Evolutionary conservation across 2,797 vertebrate species (phyloP).

Genomic region (Enteromius paludinosus): DNA sequence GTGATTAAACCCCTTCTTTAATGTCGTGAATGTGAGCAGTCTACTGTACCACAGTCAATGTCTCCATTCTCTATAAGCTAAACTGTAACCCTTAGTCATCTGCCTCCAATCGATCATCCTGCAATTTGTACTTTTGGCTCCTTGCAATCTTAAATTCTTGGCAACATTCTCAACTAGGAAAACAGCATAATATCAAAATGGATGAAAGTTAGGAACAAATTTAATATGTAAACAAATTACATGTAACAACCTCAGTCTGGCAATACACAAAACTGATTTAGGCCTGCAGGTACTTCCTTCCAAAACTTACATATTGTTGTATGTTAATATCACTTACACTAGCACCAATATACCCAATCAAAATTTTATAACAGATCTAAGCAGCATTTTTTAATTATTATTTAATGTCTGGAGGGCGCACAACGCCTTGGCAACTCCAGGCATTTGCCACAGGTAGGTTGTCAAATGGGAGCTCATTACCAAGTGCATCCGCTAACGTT

Average conservation of each 20-base stretch:
- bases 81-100: background rate
- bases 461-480: constrained; percentile 29
- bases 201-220: background rate
- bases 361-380: background rate
- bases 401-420: background rate
- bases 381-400: background rate
- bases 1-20: background rate
- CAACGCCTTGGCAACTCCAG: background rate
- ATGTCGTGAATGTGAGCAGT: background rate
- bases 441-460: constrained; percentile 7
- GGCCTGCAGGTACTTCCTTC: background rate
- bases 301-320: background rate
- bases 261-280: too few relatives aligned
- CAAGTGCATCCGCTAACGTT: constrained; percentile 1
- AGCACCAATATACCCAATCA: background rate
- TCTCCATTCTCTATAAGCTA: background rate
- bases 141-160: too few relatives aligned
- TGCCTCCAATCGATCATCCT: background rate
- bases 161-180: background rate
- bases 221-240: background rate
- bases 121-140: background rate
- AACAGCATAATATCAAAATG: background rate
- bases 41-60: background rate
- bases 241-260: background rate
- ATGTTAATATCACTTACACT: background rate